Conservation (phyloP, 1,140 invertebrate genomes). For the Lasioglossum baleicum region DNA sequence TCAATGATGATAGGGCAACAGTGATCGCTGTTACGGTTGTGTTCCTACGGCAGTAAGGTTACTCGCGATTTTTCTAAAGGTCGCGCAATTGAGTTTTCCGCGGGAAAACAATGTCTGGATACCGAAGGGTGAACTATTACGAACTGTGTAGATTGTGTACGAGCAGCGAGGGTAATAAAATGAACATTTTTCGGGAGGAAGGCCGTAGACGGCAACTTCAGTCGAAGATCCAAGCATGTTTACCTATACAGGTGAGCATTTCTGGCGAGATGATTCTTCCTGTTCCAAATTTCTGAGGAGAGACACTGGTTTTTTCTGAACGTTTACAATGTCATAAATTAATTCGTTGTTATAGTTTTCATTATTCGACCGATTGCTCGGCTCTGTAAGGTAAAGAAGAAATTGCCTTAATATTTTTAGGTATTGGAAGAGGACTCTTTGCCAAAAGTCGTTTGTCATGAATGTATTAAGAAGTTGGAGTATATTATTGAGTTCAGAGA, state of each 20-base stretch:
- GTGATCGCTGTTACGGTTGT: conserved; percentile 44
- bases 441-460: conserved; percentile 86
- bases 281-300: neutral
- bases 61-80: conserved; percentile 29
- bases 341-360: neutral
- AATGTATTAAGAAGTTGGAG: conserved; percentile 84
- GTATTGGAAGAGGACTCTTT: conserved; percentile 85
- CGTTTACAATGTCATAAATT: neutral
- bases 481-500: conserved; percentile 83
- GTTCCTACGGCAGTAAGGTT: conserved; percentile 22
- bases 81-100: conserved; percentile 55
- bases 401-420: conserved; percentile 71
- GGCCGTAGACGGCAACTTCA: conserved; percentile 83
- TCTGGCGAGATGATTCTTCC: neutral
- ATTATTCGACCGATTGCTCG: neutral
- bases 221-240: conserved; percentile 83
- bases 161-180: conserved; percentile 83
- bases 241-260: conserved; percentile 81
- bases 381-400: neutral
- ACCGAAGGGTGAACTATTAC: conserved; percentile 85
- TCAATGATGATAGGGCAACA: conserved; percentile 39
- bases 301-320: neutral
- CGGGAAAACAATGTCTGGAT: conserved; percentile 82
- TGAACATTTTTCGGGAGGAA: conserved; percentile 85
- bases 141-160: conserved; percentile 86